Conservation (phyloP, 2,888 invertebrate species). For the Melangyna quadrimaculata region DNA sequence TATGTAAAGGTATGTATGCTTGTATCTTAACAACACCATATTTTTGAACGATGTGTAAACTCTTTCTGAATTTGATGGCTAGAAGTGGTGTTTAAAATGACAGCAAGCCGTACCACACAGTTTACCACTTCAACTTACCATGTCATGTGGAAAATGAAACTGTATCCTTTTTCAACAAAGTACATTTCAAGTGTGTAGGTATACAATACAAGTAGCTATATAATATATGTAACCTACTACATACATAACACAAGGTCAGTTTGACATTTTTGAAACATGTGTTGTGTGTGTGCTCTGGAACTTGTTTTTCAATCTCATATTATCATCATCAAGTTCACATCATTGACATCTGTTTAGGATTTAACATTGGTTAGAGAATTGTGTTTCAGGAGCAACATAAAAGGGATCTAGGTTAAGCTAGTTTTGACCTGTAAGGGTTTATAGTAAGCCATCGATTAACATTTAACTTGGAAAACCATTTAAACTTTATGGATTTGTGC, state of each 20-base stretch:
- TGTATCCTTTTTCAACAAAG: background rate
- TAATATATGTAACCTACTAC: background rate
- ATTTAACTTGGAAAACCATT: background rate
- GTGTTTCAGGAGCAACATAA: background rate
- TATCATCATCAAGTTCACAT: background rate
- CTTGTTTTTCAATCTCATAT: background rate
- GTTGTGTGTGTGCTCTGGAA: background rate
- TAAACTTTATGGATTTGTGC: background rate
- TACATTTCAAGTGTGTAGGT: background rate
- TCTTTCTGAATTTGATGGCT: conserved; percentile 3
- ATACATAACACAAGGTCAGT: conserved; percentile 1
- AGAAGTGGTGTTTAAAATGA: conserved; percentile 5
- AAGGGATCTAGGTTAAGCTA: background rate
- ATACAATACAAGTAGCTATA: background rate
- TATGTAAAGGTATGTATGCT: no score
- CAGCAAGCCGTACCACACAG: background rate
- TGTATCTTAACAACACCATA: background rate
- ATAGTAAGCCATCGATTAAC: background rate
- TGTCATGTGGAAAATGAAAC: conserved; percentile 4
- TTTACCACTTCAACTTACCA: conserved; percentile 18
- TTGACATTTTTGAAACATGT: background rate
- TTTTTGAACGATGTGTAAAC: conserved; percentile 2
- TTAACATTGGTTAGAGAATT: background rate
- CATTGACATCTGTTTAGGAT: background rate
- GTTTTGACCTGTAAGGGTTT: background rate